Percentiles rank a stretch among this genome's conserved stretches.
These are phyloP conservation scores for Tinea pellionella DNA, from an alignment of 2,888 invertebrate species.

Conservation along the genomic window DNA sequence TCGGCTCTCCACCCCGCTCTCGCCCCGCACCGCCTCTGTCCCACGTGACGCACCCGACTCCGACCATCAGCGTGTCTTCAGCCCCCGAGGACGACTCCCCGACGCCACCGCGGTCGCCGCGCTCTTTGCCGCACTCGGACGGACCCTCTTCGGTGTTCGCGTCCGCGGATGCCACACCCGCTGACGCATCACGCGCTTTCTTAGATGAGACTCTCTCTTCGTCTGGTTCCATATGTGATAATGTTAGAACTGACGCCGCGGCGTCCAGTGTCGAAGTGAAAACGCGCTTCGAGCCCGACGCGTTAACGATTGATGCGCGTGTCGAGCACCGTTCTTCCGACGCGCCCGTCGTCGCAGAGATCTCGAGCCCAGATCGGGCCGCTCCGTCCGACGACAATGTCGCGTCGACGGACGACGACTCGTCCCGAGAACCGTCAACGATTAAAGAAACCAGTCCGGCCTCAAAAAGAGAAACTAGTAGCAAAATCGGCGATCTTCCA, in stretches of 20 bases:
- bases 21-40: slow-evolving; percentile 45
- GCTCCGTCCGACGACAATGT: slow-evolving; percentile 24
- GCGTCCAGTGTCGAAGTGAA: neutral
- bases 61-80: slow-evolving; percentile 79
- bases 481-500: slow-evolving; percentile 31
- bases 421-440: slow-evolving; percentile 31
- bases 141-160: slow-evolving; percentile 60
- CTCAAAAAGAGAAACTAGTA: slow-evolving; percentile 28
- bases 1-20: slow-evolving; percentile 46
- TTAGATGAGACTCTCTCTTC: slow-evolving; percentile 18
- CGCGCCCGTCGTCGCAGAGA: slow-evolving; percentile 23
- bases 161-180: slow-evolving; percentile 52
- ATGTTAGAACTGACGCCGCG: slow-evolving; percentile 3
- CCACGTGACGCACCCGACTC: slow-evolving; percentile 51
- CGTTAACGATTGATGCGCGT: slow-evolving; percentile 23
- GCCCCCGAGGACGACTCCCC: slow-evolving; percentile 71
- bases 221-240: slow-evolving; percentile 11
- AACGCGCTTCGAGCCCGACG: neutral
- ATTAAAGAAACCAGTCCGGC: slow-evolving; percentile 36
- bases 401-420: slow-evolving; percentile 26
- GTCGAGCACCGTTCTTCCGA: slow-evolving; percentile 20
- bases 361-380: neutral
- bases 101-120: slow-evolving; percentile 43
- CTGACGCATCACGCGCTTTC: slow-evolving; percentile 32
- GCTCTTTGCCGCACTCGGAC: slow-evolving; percentile 47